Conservation (phyloP, 2,113 vertebrate species). For the Thinocorus orbignyianus region DNA sequence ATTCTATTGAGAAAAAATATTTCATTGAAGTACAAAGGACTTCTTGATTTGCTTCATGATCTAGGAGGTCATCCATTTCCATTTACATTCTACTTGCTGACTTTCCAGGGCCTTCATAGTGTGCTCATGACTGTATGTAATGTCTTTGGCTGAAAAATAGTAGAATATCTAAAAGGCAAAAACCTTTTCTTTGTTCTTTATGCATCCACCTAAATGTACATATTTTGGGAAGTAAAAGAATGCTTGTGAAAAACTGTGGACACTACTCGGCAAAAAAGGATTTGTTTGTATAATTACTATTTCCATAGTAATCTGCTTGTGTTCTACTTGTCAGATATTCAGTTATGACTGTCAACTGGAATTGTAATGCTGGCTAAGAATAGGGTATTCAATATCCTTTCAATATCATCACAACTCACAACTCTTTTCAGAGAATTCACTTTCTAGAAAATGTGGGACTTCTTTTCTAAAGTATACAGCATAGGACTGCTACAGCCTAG, state of each 20-base stretch:
- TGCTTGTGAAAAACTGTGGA: neutral
- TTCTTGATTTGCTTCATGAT: neutral
- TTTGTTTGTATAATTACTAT: neutral
- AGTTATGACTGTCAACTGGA: neutral
- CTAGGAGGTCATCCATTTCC: neutral
- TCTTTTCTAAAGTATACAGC: neutral
- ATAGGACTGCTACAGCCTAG: neutral
- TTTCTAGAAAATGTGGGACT: neutral
- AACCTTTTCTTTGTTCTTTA: neutral
- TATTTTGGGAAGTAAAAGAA: neutral
- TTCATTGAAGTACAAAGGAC: neutral
- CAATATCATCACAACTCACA: neutral
- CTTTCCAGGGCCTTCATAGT: slow-evolving; percentile 13
- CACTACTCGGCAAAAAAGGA: neutral
- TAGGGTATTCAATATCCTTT: neutral
- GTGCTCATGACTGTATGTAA: neutral
- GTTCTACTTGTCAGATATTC: neutral
- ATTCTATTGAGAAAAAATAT: neutral
- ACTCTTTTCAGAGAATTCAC: neutral
- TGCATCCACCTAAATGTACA: neutral
- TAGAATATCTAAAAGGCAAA: slow-evolving; percentile 1
- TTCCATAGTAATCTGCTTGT: neutral
- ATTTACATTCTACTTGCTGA: neutral
- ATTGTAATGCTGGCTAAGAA: neutral
- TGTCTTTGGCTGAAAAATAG: slow-evolving; percentile 15